Base-by-base conservation (phyloP, 2,888 invertebrate species). In the Mythimna pallens region DNA sequence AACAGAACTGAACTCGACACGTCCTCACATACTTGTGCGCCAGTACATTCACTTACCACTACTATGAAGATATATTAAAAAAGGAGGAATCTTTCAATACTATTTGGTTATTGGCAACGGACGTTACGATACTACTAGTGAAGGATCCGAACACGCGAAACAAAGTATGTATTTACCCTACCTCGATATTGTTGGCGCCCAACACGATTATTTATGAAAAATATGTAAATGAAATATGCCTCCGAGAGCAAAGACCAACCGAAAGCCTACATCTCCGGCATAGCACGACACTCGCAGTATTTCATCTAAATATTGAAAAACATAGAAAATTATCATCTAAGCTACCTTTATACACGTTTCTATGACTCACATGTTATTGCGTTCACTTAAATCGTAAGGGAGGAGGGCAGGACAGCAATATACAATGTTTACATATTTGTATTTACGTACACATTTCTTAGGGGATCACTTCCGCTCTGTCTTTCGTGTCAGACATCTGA, bases 281-380 rank as follows among this genome's bases (percentile, higher is more conserved):
- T 68, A 79, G 68, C 76, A 87, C 90, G 91, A 93, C 91, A 92
- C 91, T 93, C 94, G 94, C 94, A 94, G 93, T 94, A 94, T 91
- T 92, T 92, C 88, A 93, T 94, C 94, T 95, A 95, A 93, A 93
- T 94, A 94, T 94, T 93, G 94, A 95, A 94, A 94, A 94, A 94
- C 92, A 94, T 93, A 94, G 93, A 94, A 94, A 94, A 93, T 94
- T 86, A 94, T 94, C 88, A 91, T 94, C 92, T 94, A 93, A 89
- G 86, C 94, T 95, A 95, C 90, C 81, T 93, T 94, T 95, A 92
- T 95, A 95, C 93, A 94, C 89, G 90, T 91, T 89, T 92, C 88
- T 92, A 70, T 92, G 94, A 94, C 91, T 95, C 95, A 95, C 94
- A 89, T 91, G 91, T 95, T 95, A 96, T 95, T 96, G 95, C 95